Conservation (phyloP, 2,113 vertebrate species). For the Neomonachus schauinslandi region DNA sequence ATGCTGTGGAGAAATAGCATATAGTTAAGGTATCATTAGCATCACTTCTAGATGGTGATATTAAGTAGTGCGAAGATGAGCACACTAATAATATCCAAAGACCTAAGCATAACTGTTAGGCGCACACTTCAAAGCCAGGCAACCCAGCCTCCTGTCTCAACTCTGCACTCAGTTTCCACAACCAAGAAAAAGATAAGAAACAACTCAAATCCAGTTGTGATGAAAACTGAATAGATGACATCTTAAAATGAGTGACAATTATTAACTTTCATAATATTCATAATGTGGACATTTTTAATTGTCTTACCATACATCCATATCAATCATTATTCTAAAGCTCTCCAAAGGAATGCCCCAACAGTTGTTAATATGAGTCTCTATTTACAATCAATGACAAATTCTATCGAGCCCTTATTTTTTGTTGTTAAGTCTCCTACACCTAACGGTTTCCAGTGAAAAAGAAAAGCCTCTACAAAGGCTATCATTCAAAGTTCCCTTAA, state of each 20-base stretch:
- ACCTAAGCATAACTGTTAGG: not conserved
- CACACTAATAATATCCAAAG: not conserved
- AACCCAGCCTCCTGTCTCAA: not conserved
- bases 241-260: not conserved
- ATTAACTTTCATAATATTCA: constrained; percentile 25
- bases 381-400: constrained; percentile 17
- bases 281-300: not conserved
- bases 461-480: not conserved
- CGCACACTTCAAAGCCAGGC: not conserved
- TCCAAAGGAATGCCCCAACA: not conserved
- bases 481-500: not conserved
- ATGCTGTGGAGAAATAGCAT: not conserved
- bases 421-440: not conserved
- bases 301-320: not conserved
- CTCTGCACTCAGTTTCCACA: not conserved
- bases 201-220: not conserved
- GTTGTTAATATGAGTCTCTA: not conserved
- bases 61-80: not conserved
- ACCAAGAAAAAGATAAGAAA: not conserved
- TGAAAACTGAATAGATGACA: not conserved
- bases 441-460: not conserved
- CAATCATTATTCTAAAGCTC: not conserved
- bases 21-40: not conserved
- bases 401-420: not conserved
- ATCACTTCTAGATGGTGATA: not conserved